A percentile compares a stretch with the other conserved stretches of the same genome.
phyloP scores from a whole-genome alignment of 2,888 invertebrate species.

The Plebejus argus region DNA sequence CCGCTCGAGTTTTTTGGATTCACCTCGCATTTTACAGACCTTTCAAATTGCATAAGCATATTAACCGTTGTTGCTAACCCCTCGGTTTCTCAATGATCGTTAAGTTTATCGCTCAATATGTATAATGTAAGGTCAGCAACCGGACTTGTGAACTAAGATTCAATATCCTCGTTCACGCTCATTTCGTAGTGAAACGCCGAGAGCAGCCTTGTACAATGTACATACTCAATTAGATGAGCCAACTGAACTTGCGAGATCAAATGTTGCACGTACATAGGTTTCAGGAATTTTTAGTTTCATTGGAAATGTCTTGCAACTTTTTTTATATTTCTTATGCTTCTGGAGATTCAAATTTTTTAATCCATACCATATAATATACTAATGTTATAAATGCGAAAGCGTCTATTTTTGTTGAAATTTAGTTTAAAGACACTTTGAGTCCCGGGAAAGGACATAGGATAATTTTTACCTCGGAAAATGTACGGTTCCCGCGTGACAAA shows the following conservation, averaged over 20 bases:
- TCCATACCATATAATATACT: no score
- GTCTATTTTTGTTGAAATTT: no score
- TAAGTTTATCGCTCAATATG: background rate
- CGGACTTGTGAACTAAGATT: background rate
- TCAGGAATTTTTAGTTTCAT: background rate
- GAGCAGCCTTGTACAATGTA: conserved; percentile 4
- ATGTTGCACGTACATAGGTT: background rate
- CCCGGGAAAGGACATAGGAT: no score
- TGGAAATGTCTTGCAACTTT: background rate
- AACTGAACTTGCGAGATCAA: background rate
- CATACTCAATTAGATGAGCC: background rate
- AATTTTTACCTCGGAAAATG: no score
- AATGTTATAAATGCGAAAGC: no score
- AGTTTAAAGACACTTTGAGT: no score
- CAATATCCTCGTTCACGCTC: background rate
- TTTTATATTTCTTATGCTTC: no score
- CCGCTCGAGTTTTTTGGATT: background rate
- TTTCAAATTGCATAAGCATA: background rate
- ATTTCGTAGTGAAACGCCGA: background rate
- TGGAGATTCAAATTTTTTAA: no score
- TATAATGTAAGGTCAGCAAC: background rate
- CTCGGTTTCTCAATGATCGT: background rate
- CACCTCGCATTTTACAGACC: background rate
- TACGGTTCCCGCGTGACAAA: no score
- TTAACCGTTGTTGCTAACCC: background rate